phyloP scores from a whole-genome alignment of 2,888 invertebrate species.

The Hypselothyrea guttata region DNA sequence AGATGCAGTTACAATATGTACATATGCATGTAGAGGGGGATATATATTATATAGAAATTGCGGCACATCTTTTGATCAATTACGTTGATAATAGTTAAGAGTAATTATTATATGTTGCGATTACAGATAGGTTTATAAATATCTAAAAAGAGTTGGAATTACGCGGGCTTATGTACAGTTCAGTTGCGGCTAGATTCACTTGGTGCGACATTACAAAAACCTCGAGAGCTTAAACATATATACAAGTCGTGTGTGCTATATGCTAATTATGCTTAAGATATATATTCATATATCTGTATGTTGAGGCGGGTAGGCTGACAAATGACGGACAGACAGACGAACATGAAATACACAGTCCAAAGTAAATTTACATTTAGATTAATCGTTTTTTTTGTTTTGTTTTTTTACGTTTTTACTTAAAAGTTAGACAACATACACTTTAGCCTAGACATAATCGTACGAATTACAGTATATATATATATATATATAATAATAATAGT shows the following conservation, averaged over 20 bases:
- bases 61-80: slow-evolving; percentile 25
- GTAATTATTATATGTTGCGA: too few relatives aligned
- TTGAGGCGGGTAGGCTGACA: slow-evolving; percentile 31
- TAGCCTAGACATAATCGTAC: slow-evolving; percentile 52
- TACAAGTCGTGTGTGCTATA: slow-evolving; percentile 43
- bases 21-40: slow-evolving; percentile 26
- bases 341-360: slow-evolving; percentile 50
- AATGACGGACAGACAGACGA: slow-evolving; percentile 37
- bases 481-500: slow-evolving; percentile 38
- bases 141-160: background rate
- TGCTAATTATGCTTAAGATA: too few relatives aligned
- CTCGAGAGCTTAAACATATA: slow-evolving; percentile 48
- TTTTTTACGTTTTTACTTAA: slow-evolving; percentile 48
- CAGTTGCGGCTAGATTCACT: background rate
- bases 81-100: slow-evolving; percentile 17
- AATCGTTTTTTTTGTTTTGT: slow-evolving; percentile 9
- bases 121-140: slow-evolving; percentile 26
- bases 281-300: slow-evolving; percentile 24
- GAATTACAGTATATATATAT: slow-evolving; percentile 1
- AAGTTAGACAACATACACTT: slow-evolving; percentile 72
- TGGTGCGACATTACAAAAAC: background rate
- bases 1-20: too few relatives aligned
- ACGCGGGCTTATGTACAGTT: background rate
- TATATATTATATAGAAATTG: slow-evolving; percentile 13
- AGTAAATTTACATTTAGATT: slow-evolving; percentile 58